Conservation (phyloP, 2,797 vertebrate genomes). For the Pantherophis vulpinus region DNA sequence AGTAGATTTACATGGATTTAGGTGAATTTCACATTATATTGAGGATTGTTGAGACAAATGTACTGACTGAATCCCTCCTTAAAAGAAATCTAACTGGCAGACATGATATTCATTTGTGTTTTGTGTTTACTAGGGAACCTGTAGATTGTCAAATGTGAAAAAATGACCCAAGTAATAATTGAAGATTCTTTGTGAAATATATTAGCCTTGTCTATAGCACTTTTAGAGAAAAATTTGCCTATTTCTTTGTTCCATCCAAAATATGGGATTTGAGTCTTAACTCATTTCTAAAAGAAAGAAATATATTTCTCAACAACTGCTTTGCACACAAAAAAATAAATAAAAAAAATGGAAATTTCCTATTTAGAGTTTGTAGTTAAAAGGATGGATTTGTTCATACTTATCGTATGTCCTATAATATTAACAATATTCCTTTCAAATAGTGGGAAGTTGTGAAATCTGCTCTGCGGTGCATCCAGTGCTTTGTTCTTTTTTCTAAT, state of each 20-base stretch:
- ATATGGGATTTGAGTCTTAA: not conserved
- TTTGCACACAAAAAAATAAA: not conserved
- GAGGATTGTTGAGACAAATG: not conserved
- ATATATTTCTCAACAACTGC: not conserved
- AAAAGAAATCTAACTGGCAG: not conserved
- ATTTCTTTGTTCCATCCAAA: not conserved
- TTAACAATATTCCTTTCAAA: not conserved
- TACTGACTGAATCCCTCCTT: not conserved
- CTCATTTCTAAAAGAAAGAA: not conserved
- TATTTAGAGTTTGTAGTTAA: not conserved
- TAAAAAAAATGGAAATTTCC: not conserved
- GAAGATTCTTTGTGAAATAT: not conserved
- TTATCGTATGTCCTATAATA: not conserved
- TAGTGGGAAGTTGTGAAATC: not conserved
- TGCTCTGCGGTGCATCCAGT: not conserved
- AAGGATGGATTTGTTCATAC: not conserved
- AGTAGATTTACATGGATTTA: not conserved
- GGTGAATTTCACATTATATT: not conserved
- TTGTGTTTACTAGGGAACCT: not conserved
- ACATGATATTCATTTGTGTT: not conserved
- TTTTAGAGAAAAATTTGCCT: not conserved
- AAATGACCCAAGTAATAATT: not conserved
- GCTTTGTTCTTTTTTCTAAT: not conserved
- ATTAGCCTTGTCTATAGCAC: not conserved
- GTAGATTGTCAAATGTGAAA: not conserved